Evolutionary conservation across 2,888 invertebrate genomes (phyloP).

Genomic region (Miltochrista miniata): DNA sequence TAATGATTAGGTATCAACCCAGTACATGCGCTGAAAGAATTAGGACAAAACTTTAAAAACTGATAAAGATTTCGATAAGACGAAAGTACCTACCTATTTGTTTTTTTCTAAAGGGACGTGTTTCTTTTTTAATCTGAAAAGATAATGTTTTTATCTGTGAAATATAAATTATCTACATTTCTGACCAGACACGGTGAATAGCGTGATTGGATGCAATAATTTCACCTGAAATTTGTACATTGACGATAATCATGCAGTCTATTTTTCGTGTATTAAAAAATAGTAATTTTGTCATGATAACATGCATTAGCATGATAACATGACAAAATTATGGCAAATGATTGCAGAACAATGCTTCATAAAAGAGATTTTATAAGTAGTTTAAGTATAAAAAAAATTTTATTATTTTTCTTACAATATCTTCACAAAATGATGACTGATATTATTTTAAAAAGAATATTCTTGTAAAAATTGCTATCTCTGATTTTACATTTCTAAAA

Average conservation of each 20-base stretch:
- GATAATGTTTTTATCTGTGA: slow-evolving; percentile 26
- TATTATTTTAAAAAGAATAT: too few relatives aligned
- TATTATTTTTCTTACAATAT: too few relatives aligned
- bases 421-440: too few relatives aligned
- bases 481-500: background rate
- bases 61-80: background rate
- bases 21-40: background rate
- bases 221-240: slow-evolving; percentile 25
- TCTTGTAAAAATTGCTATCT: too few relatives aligned
- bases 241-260: background rate
- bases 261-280: background rate
- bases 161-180: too few relatives aligned
- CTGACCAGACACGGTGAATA: slow-evolving; percentile 16
- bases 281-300: too few relatives aligned
- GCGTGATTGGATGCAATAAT: slow-evolving; percentile 21
- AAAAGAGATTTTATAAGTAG: background rate
- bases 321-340: too few relatives aligned
- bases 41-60: background rate
- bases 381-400: background rate
- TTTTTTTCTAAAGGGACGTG: slow-evolving; percentile 16
- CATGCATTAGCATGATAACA: too few relatives aligned
- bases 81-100: background rate
- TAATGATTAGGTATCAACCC: too few relatives aligned
- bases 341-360: slow-evolving; percentile 26
- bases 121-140: slow-evolving; percentile 20